Evolutionary conservation across 2,888 invertebrate genomes (phyloP).

Genomic region (Meghimatium bilineatum): DNA sequence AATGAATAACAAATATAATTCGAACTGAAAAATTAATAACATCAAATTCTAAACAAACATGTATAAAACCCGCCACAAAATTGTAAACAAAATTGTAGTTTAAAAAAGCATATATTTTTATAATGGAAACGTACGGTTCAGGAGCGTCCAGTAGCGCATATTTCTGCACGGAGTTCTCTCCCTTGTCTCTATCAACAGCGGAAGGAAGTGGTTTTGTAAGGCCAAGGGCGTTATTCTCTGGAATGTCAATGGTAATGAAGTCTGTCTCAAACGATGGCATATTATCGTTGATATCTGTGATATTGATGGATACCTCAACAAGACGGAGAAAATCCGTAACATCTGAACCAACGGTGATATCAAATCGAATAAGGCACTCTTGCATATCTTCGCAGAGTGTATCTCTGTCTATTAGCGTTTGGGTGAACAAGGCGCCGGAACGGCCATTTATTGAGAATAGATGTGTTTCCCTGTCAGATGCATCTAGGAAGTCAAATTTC

Average conservation of each 20-base stretch:
- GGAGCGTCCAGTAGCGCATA: conserved; percentile 35
- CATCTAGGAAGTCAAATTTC: conserved; percentile 52
- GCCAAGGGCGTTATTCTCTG: conserved; percentile 49
- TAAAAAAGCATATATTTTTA: too few species aligned
- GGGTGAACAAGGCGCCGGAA: conserved; percentile 59
- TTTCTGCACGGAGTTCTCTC: conserved; percentile 44
- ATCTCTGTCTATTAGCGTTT: conserved; percentile 62
- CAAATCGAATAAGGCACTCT: conserved; percentile 60
- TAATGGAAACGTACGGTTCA: conserved; percentile 23
- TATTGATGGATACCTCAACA: conserved; percentile 60
- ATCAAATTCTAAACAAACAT: too few species aligned
- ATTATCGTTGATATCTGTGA: conserved; percentile 67
- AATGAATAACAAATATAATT: too few species aligned
- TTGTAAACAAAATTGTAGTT: too few species aligned
- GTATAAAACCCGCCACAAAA: too few species aligned
- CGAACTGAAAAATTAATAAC: too few species aligned
- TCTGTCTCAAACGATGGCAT: conserved; percentile 59
- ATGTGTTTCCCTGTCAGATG: conserved; percentile 49
- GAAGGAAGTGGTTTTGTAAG: conserved; percentile 47
- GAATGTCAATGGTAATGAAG: conserved; percentile 56
- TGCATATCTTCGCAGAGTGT: conserved; percentile 58
- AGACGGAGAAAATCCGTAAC: conserved; percentile 59
- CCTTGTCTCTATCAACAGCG: conserved; percentile 52
- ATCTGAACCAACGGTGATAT: conserved; percentile 62
- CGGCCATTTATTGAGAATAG: conserved; percentile 57